phyloP scores from a whole-genome alignment of 1,140 invertebrate genomes.

The honey bee (Apis mellifera) region DNA sequence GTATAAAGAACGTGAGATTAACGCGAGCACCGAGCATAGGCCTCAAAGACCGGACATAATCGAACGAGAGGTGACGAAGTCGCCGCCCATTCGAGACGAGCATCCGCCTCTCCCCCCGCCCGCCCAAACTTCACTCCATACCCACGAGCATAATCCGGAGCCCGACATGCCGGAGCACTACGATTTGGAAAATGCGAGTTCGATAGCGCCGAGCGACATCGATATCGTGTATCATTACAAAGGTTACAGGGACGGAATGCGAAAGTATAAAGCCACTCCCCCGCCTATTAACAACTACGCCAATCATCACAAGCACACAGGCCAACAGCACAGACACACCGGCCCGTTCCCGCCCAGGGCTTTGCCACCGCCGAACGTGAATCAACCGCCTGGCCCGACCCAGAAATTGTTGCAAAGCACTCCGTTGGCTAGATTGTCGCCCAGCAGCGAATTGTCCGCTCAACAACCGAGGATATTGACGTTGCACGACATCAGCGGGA shows the following conservation, averaged over 20 bases:
- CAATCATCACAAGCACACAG: slow-evolving; percentile 89
- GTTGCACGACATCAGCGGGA: slow-evolving; percentile 95
- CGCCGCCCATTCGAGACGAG: slow-evolving; percentile 88
- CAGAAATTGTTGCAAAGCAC: slow-evolving; percentile 91
- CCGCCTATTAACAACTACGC: slow-evolving; percentile 86
- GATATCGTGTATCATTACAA: slow-evolving; percentile 98
- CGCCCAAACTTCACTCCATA: slow-evolving; percentile 84
- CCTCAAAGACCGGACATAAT: slow-evolving; percentile 95
- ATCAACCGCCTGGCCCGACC: slow-evolving; percentile 81
- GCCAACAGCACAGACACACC: slow-evolving; percentile 87
- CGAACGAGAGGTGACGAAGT: slow-evolving; percentile 92
- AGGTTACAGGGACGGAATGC: slow-evolving; percentile 92
- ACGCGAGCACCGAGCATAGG: slow-evolving; percentile 83
- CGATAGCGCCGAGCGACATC: slow-evolving; percentile 98
- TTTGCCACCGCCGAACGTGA: slow-evolving; percentile 85
- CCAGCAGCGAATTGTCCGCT: slow-evolving; percentile 94
- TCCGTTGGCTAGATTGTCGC: slow-evolving; percentile 93
- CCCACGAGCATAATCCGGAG: slow-evolving; percentile 85
- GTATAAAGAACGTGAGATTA: slow-evolving; percentile 92
- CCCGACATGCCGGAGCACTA: slow-evolving; percentile 97
- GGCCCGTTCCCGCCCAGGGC: slow-evolving; percentile 86
- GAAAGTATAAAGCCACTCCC: slow-evolving; percentile 92
- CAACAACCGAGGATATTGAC: slow-evolving; percentile 95
- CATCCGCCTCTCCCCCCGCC: slow-evolving; percentile 87
- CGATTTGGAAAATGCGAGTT: slow-evolving; percentile 97